Conservation (phyloP, 1,140 invertebrate genomes). For the Bemisia tabaci region DNA sequence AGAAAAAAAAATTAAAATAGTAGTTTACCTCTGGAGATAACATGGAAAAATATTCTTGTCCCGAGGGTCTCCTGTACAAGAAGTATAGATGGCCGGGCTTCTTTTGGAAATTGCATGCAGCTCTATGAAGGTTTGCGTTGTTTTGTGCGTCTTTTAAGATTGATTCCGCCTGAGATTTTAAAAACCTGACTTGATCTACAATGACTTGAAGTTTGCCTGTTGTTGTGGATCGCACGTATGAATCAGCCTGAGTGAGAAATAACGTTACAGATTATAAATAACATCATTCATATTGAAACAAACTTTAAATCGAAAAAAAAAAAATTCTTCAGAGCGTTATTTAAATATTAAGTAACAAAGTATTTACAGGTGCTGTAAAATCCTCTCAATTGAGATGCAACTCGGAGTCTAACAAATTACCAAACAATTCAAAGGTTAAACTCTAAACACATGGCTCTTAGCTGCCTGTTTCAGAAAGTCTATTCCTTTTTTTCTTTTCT, state of each 20-base stretch:
- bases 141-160: not conserved
- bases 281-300: too few species aligned
- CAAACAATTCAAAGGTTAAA: too few species aligned
- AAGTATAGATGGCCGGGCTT: not conserved
- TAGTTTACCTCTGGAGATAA: not conserved
- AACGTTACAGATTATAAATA: too few species aligned
- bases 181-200: not conserved
- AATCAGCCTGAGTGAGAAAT: not conserved
- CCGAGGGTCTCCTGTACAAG: not conserved
- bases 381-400: too few species aligned
- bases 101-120: not conserved
- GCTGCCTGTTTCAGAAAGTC: too few species aligned
- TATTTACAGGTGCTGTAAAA: too few species aligned
- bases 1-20: not conserved
- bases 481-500: too few species aligned
- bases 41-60: not conserved
- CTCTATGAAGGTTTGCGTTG: not conserved
- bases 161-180: not conserved
- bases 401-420: too few species aligned
- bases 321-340: too few species aligned
- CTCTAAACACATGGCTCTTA: too few species aligned
- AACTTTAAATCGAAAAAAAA: too few species aligned
- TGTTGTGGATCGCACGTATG: not conserved
- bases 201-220: not conserved
- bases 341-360: too few species aligned